Base-by-base conservation (phyloP, 2,888 invertebrate species). In the Lasius platythorax region DNA sequence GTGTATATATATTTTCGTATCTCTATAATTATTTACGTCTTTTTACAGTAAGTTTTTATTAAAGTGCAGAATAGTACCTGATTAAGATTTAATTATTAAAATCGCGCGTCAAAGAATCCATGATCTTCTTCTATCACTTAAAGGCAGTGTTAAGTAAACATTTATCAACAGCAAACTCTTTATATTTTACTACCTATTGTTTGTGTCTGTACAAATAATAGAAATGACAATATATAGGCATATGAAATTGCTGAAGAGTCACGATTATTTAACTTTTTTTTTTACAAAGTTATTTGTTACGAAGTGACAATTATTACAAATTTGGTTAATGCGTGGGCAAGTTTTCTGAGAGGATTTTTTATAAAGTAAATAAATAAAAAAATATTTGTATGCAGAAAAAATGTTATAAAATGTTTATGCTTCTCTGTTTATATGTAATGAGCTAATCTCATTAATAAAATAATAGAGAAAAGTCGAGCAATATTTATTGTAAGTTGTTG, bases 121-220 rank as follows among this genome's bases (percentile, higher is more conserved):
- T 84, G 30, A 66, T 82, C 43, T 67, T 61, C 40, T 9, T 68
- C 72, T 86, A 87, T 87, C 75, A 76, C 64, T 83, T 72, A 82
- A 83, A 82, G 87, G 87, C 87, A 87, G 87, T 87, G 87, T 84
- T 67, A 67, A 83, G 46, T 67, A 82, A 74, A 75, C 72, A 70
- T 85, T 85, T 53, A 76, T 84, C 61, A 70, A 78, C 43, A 68
- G 58, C 75, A n/a, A 79, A 61, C 23, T 61, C 28, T 30, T 68
- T 46, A 70, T 58, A 11, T n/a, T 79, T 37, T 72, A 79, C 0
- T 23, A 79, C 2, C 61, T 72, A 79, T 72, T 58, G 15, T 43
- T 79, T 23, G 18, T 72, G 18, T 33, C 18, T 61, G n/a, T 28
- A 53, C 50, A 33, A 73, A 46, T 72, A 79, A 72, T 43, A 79